These are phyloP conservation scores for Danio aesculapii DNA, from an alignment of 2,797 vertebrate genomes.

Conservation along the genomic window DNA sequence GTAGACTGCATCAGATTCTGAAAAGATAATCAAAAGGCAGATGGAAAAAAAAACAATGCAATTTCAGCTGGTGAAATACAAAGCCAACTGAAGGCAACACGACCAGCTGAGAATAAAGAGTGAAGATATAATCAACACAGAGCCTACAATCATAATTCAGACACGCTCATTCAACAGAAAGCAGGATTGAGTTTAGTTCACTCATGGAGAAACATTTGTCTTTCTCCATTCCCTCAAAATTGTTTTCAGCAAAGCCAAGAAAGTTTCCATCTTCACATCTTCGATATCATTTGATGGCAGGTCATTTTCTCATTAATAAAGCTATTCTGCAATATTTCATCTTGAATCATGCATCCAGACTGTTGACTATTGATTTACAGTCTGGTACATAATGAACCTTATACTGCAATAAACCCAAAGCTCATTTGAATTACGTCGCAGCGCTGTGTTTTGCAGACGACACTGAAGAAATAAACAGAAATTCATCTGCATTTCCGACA, in stretches of 20 bases:
- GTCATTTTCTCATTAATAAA: not conserved
- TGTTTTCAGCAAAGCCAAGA: not conserved
- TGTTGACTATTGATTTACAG: not conserved
- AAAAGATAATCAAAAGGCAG: slow-evolving; percentile 39
- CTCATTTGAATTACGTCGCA: not conserved
- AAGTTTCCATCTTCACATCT: not conserved
- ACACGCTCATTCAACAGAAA: slow-evolving; percentile 14
- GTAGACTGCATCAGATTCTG: slow-evolving; percentile 37
- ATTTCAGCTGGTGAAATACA: slow-evolving; percentile 36
- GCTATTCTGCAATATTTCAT: not conserved
- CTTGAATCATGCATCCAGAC: not conserved
- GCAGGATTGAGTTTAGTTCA: not conserved
- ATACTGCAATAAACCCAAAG: not conserved
- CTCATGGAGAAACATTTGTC: slow-evolving; percentile 1
- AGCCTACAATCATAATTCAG: slow-evolving; percentile 14
- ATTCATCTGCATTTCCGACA: not conserved
- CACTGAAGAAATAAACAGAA: not conserved
- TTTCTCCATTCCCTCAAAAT: not conserved
- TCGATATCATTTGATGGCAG: not conserved
- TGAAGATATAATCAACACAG: not conserved
- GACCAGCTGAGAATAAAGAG: not conserved
- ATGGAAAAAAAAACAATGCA: slow-evolving; percentile 29
- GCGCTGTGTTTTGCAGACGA: not conserved
- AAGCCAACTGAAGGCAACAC: slow-evolving; percentile 20
- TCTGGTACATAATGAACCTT: not conserved